Evolutionary conservation across 1,140 invertebrate genomes (phyloP), one percentile per base, ranked within the genome.

Genomic region (Sitophilus oryzae): DNA sequence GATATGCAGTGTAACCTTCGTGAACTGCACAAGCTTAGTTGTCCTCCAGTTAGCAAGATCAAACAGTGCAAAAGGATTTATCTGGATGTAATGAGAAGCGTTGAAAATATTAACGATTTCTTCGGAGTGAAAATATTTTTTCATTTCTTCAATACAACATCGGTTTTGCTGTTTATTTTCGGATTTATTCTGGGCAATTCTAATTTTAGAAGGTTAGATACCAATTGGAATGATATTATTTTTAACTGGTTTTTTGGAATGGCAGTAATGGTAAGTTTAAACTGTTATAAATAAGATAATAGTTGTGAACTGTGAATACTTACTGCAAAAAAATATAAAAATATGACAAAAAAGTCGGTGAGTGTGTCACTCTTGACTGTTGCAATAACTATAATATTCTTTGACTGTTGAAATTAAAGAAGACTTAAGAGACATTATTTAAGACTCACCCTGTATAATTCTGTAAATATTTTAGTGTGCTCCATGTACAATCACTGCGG

Each of bases 401-500:
- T n/a, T n/a, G n/a, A n/a, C n/a, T n/a, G n/a, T n/a, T n/a, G n/a
- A n/a, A n/a, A n/a, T n/a, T n/a, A n/a, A n/a, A n/a, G n/a, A n/a
- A n/a, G n/a, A n/a, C n/a, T n/a, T n/a, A n/a, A n/a, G n/a, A n/a
- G n/a, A n/a, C n/a, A n/a, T n/a, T n/a, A n/a, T n/a, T n/a, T n/a
- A n/a, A n/a, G n/a, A n/a, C n/a, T n/a, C n/a, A n/a, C n/a, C n/a
- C n/a, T n/a, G n/a, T n/a, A n/a, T n/a, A n/a, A n/a, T n/a, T n/a
- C n/a, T n/a, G n/a, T n/a, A n/a, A n/a, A n/a, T n/a, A n/a, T n/a
- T 53, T 3, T 15, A 55, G 52, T 9, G 40, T 8, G 36, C 52
- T 9, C 19, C 45, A 23, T 45, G n/a, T 21, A 46, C 46, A 11
- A 55, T 55, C 34, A 55, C 44, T 6, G 25, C 34, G 21, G 10